Evolutionary conservation across 37 sponge, comb jelly and placozoan genomes (phyloP).

Genomic region (Spongia lamella): DNA sequence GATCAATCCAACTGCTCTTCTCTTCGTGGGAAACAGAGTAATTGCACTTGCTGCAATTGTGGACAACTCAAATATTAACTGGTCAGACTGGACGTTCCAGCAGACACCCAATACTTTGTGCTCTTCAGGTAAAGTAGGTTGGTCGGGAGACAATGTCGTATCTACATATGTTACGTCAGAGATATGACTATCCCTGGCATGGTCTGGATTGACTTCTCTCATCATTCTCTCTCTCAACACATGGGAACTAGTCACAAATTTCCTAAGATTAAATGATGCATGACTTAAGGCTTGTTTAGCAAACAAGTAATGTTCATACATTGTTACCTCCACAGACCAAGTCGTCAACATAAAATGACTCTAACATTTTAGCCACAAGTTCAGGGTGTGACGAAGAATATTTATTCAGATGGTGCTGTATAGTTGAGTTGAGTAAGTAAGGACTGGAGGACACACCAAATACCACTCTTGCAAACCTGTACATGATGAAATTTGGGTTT

Average conservation of each 20-base stretch:
- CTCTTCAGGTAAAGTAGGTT: conserved; percentile 6
- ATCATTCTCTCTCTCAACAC: conserved; percentile 6
- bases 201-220: conserved; percentile 1
- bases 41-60: conserved; percentile 20
- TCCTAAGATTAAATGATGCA: conserved; percentile 43
- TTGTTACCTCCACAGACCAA: conserved; percentile 35
- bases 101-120: conserved; percentile 52
- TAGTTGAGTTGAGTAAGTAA: conserved; percentile 44
- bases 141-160: conserved; percentile 15
- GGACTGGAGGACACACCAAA: conserved; percentile 54
- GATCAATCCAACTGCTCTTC: conserved; percentile 33
- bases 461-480: conserved; percentile 35
- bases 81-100: conserved; percentile 47
- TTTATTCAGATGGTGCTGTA: conserved; percentile 31
- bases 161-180: conserved; percentile 26
- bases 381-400: conserved; percentile 1
- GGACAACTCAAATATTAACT: conserved; percentile 28
- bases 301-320: conserved; percentile 26
- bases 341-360: conserved; percentile 59
- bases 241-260: conserved; percentile 36
- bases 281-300: conserved; percentile 29
- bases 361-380: conserved; percentile 11
- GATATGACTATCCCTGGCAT: neutral
- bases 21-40: conserved; percentile 34
- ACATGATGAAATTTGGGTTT: conserved; percentile 9